Evolutionary conservation across 2,888 invertebrate species (phyloP).

Genomic region (Platycheirus albimanus): DNA sequence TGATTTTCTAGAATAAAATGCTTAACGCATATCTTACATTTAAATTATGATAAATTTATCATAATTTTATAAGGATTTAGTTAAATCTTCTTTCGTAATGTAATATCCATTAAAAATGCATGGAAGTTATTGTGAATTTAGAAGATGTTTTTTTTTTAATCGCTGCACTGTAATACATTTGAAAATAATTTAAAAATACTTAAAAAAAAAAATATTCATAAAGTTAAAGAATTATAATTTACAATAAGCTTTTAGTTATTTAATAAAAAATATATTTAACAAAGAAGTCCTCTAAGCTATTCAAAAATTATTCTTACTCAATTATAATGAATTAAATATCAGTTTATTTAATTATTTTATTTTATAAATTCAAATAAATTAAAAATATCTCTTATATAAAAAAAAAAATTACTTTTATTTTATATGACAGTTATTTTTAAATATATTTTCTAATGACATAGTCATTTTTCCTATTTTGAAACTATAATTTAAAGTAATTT

Average conservation of each 20-base stretch:
- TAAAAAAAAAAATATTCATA: not conserved
- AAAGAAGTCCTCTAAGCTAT: too few relatives aligned
- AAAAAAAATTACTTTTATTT: too few relatives aligned
- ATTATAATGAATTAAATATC: too few relatives aligned
- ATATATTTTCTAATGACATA: too few relatives aligned
- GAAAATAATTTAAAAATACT: not conserved
- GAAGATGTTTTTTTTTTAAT: not conserved
- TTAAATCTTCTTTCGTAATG: not conserved
- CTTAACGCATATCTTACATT: slow-evolving; percentile 50
- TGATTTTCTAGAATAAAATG: slow-evolving; percentile 22
- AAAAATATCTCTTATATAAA: too few relatives aligned
- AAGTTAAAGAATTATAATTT: too few relatives aligned
- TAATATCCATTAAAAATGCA: not conserved
- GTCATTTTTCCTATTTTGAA: not conserved
- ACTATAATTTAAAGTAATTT: not conserved
- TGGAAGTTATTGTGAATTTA: not conserved
- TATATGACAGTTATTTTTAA: too few relatives aligned
- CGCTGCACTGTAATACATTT: not conserved
- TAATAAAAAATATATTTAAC: too few relatives aligned
- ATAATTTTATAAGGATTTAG: not conserved
- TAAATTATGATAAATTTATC: not conserved
- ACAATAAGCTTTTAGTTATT: too few relatives aligned
- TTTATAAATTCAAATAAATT: too few relatives aligned
- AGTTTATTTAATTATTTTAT: too few relatives aligned
- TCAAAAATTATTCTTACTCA: too few relatives aligned